Base-by-base conservation (phyloP, 2,797 vertebrate species). In the Okamejei kenojei region DNA sequence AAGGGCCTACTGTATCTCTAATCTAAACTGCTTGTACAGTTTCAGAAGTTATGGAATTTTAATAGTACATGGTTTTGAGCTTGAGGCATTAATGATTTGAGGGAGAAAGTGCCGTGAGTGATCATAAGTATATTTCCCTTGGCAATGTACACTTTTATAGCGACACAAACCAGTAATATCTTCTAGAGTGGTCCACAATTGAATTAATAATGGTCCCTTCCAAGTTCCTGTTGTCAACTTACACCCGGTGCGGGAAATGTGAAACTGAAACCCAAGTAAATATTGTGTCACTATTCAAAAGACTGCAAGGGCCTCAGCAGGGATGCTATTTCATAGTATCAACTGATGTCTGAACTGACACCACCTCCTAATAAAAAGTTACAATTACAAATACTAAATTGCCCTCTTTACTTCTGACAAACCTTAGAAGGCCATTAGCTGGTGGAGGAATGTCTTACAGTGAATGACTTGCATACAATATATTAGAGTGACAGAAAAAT, bases 261-360 rank as follows among this genome's bases (percentile, higher is more conserved):
- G 84, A 88, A 88, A 88, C 84, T 35, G 84, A 88, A 88, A 88
- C 84, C 84, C 84, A 88, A 88, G 84, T 88, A 88, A 88, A 88
- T 88, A 88, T 88, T 88, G 84, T 88, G 84, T 68, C 84, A 35
- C 82, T 32, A 7, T 88, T 88, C 61, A 88, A 88, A 65, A 65
- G 82, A 88, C 82, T 88, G 82, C 15, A 19, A 29, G 81, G 61
- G 61, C 84, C n/a, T 35, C 19, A 8, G n/a, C 7, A 88, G 35
- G 84, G 84, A 88, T 88, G n/a, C 84, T 88, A 68, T 88, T 88
- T 88, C 84, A 35, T 19, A 23, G 61, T 32, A 88, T 68, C 63
- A 88, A 68, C 35, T 88, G 84, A 88, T 88, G n/a, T 68, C 65
- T 68, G 68, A 88, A 88, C n/a, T 7, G 84, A 88, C 61, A 88